These are phyloP conservation scores for Orthonychiurus folsomi DNA, from an alignment of 2,888 invertebrate genomes.

Conservation along the genomic window DNA sequence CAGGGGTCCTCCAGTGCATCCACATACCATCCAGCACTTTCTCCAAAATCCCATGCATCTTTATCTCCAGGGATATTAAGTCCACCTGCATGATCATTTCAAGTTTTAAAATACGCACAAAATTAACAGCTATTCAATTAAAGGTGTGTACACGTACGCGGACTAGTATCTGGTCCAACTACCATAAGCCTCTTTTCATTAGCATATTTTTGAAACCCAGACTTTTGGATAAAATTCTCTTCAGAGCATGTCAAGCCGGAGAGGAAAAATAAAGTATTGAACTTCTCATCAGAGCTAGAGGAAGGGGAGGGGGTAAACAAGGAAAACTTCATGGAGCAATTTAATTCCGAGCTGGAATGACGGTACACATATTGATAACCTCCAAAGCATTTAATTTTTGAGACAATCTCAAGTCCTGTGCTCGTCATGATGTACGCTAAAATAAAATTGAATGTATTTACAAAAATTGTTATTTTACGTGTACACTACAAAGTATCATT, in stretches of 20 bases:
- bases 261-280: conserved; percentile 81
- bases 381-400: conserved; percentile 64
- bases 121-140: background rate
- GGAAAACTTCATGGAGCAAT: conserved; percentile 88
- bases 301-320: conserved; percentile 73
- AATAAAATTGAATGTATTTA: no score
- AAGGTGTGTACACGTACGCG: conserved; percentile 47
- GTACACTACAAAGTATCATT: no score
- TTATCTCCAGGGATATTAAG: conserved; percentile 83
- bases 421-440: background rate
- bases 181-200: conserved; percentile 74
- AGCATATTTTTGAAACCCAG: conserved; percentile 88
- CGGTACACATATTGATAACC: conserved; percentile 73
- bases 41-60: conserved; percentile 88
- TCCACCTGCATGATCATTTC: conserved; percentile 20
- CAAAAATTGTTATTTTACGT: no score
- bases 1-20: conserved; percentile 87
- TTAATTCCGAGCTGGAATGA: conserved; percentile 55
- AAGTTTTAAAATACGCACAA: background rate
- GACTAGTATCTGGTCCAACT: conserved; percentile 93
- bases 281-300: conserved; percentile 47
- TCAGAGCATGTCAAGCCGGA: conserved; percentile 91
- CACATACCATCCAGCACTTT: conserved; percentile 90
- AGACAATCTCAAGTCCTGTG: conserved; percentile 45
- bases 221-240: conserved; percentile 89